Evolutionary conservation across 2,113 vertebrate species (phyloP), one percentile per base, ranked within the genome.

Genomic region (Ophiodon elongatus): DNA sequence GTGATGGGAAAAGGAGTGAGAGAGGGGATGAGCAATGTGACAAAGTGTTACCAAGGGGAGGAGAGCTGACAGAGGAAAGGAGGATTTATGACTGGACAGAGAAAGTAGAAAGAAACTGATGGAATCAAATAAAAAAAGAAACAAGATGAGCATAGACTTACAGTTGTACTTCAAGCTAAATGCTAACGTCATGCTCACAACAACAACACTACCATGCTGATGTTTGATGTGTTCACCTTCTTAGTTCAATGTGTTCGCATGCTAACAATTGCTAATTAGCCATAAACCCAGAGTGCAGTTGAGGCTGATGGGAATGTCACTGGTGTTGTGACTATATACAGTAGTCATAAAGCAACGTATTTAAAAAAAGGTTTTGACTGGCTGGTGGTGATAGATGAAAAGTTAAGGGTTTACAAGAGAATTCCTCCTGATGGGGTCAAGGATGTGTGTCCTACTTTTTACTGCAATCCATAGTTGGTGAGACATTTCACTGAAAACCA

Each of bases 11-110:
- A 63, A 70, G 83, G 81, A 89, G 85, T 79, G 68, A 87, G 71
- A 83, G 79, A 71, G 57, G 59, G 69, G 62, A 85, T 82, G 79
- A 91, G 66, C 78, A 76, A 84, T 79, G 78, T 86, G 82, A 82
- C 80, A 86, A 79, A 65, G 70, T 72, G 90, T 79, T 77, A 78
- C 77, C 19, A 43, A 84, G 31, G 50, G 62, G 82, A 89, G 79
- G 76, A 80, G 79, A 85, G 63, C 85, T 82, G 80, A 86, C 72
- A 88, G 65, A 85, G 27, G 74, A 52, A 74, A 67, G 80, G 76
- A 84, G 52, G 74, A 91, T 85, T 83, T 78, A 89, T 85, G 76
- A 64, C 62, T 52, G 73, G 69, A 80, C 37, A 39, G 64, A 41
- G 31, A 82, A 56, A 65, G 39, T 25, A 60, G 41, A 1, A 37